Evolutionary conservation across 2,797 vertebrate genomes (phyloP), one percentile per base, ranked within the genome.

Genomic region (Merluccius polli): DNA sequence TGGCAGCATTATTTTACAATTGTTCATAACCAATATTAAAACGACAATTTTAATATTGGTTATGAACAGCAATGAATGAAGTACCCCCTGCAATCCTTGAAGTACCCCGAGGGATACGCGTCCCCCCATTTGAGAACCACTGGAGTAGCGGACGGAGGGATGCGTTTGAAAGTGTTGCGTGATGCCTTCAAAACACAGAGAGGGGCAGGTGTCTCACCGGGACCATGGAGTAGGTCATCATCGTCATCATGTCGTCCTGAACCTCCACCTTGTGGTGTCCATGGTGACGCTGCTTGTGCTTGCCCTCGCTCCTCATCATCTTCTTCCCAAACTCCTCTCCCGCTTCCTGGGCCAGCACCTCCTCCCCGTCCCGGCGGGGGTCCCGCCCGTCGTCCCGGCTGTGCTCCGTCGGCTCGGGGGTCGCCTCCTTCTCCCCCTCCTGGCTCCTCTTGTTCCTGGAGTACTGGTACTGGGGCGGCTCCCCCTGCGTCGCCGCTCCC

Each of bases 171-270:
- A 5, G 44, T 52, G 44, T 38, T 38, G 18, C 44, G 4, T 41
- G 38, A 41, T 35, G 33, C 33, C 44, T 52, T 52, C 5, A 21
- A 16, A 52, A 52, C 18, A 21, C 44, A 52, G 44, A 52, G 44
- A 52, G 18, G 18, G 44, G 44, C 6, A 52, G 21, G 10, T 29
- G 11, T 83, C 96, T 93, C 95, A 98, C 97, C 93, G 97, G 97
- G 75, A 99, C 95, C 95, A 96, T 94, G 88, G 96, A 97, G 94
- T 97, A 98, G n/a, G 96, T 98, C 94, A 98, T 95, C 96, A 98
- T 89, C 95, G 94, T 94, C 87, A 99, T 91, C 95, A 95, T 92
- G 81, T 97, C 95, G 0, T 96, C 94, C 76, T 90, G 88, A 44
- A 95, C 87, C 0, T 93, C 92, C 0, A 91, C 87, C 78, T 93